Conservation (phyloP, 1,140 invertebrate species). For the Saccostrea cuccullata region DNA sequence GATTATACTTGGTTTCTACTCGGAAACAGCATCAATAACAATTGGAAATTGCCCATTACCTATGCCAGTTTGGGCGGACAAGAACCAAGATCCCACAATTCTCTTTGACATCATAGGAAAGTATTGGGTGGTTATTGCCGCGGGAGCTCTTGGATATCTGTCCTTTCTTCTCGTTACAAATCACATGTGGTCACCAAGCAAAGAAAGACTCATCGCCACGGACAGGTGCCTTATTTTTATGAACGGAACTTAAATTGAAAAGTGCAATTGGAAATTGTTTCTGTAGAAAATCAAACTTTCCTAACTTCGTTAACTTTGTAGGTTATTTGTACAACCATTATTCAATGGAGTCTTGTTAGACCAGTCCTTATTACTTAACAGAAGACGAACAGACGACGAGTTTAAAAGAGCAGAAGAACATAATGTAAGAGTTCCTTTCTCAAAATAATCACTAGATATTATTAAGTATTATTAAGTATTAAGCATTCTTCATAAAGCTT, state of each 20-base stretch:
- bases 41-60: slow-evolving; percentile 43
- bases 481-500: neutral
- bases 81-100: slow-evolving; percentile 46
- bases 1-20: slow-evolving; percentile 82
- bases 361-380: slow-evolving; percentile 96
- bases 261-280: neutral
- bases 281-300: neutral
- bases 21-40: slow-evolving; percentile 6
- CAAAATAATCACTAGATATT: neutral
- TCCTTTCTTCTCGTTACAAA: slow-evolving; percentile 97
- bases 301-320: neutral
- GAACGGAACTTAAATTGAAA: neutral
- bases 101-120: slow-evolving; percentile 39
- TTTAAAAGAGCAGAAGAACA: slow-evolving; percentile 43
- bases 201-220: slow-evolving; percentile 95
- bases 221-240: slow-evolving; percentile 84
- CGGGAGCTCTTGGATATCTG: slow-evolving; percentile 88
- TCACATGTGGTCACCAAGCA: slow-evolving; percentile 98
- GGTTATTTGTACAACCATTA: slow-evolving; percentile 7
- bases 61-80: slow-evolving; percentile 49
- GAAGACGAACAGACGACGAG: slow-evolving; percentile 88
- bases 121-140: slow-evolving; percentile 38
- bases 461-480: neutral
- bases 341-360: slow-evolving; percentile 89
- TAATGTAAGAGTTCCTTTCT: neutral